Percentiles rank a stretch among this genome's conserved stretches.
Conservation (phyloP, 2,797 vertebrate genomes). For the Tauraco hartlaubi region DNA sequence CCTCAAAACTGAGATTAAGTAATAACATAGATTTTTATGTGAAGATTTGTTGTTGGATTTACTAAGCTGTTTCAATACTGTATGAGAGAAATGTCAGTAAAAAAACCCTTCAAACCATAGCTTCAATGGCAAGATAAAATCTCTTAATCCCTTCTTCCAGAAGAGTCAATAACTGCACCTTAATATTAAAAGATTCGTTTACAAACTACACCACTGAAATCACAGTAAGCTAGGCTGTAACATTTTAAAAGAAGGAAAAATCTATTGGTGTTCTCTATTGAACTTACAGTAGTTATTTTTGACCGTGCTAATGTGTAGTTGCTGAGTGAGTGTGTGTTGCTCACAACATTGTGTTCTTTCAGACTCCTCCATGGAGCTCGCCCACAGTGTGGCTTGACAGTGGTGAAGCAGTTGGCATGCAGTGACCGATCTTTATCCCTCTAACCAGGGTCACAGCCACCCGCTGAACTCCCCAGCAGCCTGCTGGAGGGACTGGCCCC, state of each 20-base stretch:
- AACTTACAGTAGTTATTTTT: neutral
- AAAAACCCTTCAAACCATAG: neutral
- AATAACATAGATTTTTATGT: neutral
- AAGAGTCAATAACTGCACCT: neutral
- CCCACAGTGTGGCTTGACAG: neutral
- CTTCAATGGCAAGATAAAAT: neutral
- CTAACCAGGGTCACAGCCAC: neutral
- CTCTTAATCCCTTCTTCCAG: neutral
- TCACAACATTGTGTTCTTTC: neutral
- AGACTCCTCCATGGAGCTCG: fast-evolving
- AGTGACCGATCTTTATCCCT: neutral
- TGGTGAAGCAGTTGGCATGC: fast-evolving
- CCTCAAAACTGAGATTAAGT: neutral
- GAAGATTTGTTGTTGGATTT: neutral
- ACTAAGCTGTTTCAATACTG: neutral
- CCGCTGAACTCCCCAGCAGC: fast-evolving
- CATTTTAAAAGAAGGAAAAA: neutral
- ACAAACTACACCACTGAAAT: neutral
- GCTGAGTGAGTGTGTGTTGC: fast-evolving
- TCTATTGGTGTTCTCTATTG: neutral
- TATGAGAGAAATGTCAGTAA: neutral
- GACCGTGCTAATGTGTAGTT: fast-evolving
- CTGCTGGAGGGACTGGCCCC: neutral
- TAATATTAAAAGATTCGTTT: neutral
- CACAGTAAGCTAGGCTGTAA: neutral